These are phyloP conservation scores for Rutpela maculata DNA, from an alignment of 2,888 invertebrate genomes.

Conservation along the genomic window DNA sequence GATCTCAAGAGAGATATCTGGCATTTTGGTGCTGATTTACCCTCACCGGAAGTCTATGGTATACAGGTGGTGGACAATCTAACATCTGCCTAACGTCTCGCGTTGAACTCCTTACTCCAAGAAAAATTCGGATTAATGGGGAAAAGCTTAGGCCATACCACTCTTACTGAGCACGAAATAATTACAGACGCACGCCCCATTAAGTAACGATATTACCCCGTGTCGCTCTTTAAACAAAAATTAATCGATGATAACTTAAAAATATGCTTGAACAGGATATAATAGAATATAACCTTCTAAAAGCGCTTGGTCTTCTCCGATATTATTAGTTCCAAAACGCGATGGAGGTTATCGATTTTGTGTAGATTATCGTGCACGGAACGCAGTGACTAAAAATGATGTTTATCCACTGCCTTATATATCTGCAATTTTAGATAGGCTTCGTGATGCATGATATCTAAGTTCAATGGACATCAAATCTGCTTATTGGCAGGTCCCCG, in stretches of 20 bases:
- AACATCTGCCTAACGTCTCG: conserved; percentile 16
- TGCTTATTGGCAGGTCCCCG: no score
- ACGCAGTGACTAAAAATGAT: no score
- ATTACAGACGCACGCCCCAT: conserved; percentile 12
- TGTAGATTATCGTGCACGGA: no score
- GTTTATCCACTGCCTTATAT: no score
- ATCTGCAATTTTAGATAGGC: no score
- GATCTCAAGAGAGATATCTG: no score
- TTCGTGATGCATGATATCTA: no score
- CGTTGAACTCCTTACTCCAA: conserved; percentile 23
- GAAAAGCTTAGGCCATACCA: not conserved
- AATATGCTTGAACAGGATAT: conserved; percentile 19
- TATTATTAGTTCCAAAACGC: no score
- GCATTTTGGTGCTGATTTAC: not conserved
- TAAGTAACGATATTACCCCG: conserved; percentile 33
- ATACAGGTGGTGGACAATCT: conserved; percentile 12
- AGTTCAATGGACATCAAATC: no score
- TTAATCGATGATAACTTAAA: conserved; percentile 27
- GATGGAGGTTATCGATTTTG: no score
- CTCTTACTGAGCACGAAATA: conserved; percentile 24
- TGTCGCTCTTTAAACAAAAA: conserved; percentile 30
- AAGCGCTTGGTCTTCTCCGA: no score
- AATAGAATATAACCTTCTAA: no score
- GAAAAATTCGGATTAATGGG: conserved; percentile 23
- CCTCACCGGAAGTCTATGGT: not conserved